Conservation (phyloP, 2,113 vertebrate species). For the Eleginops maclovinus region DNA sequence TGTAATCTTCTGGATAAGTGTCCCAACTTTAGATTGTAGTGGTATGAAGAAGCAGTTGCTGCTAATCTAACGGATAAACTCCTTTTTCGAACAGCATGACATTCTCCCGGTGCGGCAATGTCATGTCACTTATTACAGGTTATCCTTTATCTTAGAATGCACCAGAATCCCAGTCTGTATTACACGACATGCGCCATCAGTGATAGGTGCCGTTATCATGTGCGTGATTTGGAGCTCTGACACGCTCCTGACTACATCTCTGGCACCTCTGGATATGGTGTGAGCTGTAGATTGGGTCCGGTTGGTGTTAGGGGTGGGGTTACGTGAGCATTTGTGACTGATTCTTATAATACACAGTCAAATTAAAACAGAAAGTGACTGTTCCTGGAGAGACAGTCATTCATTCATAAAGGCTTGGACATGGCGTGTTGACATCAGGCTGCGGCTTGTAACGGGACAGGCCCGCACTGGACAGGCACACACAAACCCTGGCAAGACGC, state of each 20-base stretch:
- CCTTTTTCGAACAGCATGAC: constrained; percentile 2
- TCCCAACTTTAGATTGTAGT: not conserved
- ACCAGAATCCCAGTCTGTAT: not conserved
- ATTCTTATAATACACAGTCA: not conserved
- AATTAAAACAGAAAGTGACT: constrained; percentile 4
- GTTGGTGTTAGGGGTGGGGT: not conserved
- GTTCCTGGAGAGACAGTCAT: constrained; percentile 45
- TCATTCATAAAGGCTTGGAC: constrained; percentile 36
- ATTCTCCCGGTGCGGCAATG: not conserved
- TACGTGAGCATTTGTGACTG: not conserved
- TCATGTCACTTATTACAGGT: not conserved
- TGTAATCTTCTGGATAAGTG: constrained; percentile 6
- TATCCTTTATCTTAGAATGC: not conserved
- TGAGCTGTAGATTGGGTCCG: constrained; percentile 8
- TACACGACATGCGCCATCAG: not conserved
- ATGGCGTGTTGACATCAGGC: constrained; percentile 31
- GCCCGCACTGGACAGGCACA: not conserved
- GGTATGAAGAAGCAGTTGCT: not conserved
- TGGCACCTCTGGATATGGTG: constrained; percentile 35
- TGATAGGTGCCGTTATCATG: constrained; percentile 17
- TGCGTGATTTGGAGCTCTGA: constrained; percentile 18
- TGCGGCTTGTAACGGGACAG: constrained; percentile 23
- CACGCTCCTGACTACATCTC: constrained; percentile 26
- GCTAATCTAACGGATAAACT: constrained; percentile 4
- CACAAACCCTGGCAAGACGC: constrained; percentile 1